Percentiles rank a stretch among this genome's conserved stretches.
Evolutionary conservation across 2,797 vertebrate species (phyloP).

Genomic region (Acanthornis magna): DNA sequence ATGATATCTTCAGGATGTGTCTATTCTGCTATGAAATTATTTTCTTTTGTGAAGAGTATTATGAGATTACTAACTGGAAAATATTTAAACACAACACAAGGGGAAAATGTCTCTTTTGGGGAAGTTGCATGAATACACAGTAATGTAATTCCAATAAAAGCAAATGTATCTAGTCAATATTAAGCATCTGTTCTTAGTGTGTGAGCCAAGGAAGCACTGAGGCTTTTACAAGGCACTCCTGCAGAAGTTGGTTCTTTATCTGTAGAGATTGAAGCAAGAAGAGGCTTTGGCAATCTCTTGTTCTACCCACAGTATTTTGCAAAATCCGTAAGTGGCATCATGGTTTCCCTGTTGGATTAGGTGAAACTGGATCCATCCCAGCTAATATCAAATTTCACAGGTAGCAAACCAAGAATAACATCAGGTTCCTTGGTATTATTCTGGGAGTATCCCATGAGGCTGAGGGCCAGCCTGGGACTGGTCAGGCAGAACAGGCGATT

Average conservation of each 20-base stretch:
- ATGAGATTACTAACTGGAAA: slow-evolving; percentile 53
- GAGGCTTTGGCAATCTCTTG: not conserved
- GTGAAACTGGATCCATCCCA: slow-evolving; percentile 45
- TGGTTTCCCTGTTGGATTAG: not conserved
- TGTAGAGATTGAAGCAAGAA: not conserved
- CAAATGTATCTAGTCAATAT: not conserved
- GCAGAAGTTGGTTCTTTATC: not conserved
- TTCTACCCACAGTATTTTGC: not conserved
- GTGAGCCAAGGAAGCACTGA: not conserved
- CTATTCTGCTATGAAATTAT: slow-evolving; percentile 26
- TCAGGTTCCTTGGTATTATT: not conserved
- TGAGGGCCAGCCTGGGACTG: not conserved
- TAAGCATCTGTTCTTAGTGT: not conserved
- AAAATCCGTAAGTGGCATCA: not conserved
- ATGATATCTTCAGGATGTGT: slow-evolving; percentile 1
- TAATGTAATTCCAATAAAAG: not conserved
- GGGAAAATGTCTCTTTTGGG: slow-evolving; percentile 52
- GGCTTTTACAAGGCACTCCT: not conserved
- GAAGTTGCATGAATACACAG: not conserved
- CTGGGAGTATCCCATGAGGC: not conserved
- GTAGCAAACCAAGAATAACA: slow-evolving; percentile 60
- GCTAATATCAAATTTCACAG: slow-evolving; percentile 30
- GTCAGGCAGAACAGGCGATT: not conserved
- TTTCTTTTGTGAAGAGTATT: slow-evolving; percentile 50
- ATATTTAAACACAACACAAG: slow-evolving; percentile 66